phyloP scores from a whole-genome alignment of 2,113 vertebrate genomes.

The Paracanthobrama guichenoti region DNA sequence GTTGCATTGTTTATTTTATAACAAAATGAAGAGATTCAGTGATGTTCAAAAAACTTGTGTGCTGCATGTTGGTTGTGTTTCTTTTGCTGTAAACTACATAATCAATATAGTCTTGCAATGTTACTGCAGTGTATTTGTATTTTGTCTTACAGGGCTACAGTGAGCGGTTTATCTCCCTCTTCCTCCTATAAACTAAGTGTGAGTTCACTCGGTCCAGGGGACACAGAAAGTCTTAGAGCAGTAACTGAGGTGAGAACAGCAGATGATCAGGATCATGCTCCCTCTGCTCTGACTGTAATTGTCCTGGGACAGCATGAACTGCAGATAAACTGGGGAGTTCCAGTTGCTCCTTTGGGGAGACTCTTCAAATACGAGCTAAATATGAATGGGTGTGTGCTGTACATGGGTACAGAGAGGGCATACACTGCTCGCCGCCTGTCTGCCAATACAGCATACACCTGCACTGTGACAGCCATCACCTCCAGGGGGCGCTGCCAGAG shows the following conservation, averaged over 20 bases:
- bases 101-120: neutral
- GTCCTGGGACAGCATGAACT: constrained; percentile 65
- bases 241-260: constrained; percentile 46
- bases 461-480: constrained; percentile 64
- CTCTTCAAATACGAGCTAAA: constrained; percentile 67
- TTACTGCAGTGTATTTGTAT: neutral
- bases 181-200: constrained; percentile 55
- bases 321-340: constrained; percentile 63
- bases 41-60: too few species aligned
- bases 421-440: constrained; percentile 57
- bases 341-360: constrained; percentile 55
- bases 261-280: constrained; percentile 60
- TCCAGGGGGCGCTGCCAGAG: constrained; percentile 63
- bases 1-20: neutral
- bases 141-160: constrained; percentile 50
- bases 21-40: too few species aligned
- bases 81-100: neutral
- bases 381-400: constrained; percentile 62
- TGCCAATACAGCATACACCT: constrained; percentile 61
- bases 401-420: constrained; percentile 58
- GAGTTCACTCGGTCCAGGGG: constrained; percentile 55
- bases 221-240: constrained; percentile 38
- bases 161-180: constrained; percentile 56
- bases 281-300: constrained; percentile 51
- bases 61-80: neutral